These are phyloP conservation scores for Threskiornis aethiopicus DNA, from an alignment of 2,797 vertebrate genomes.

Conservation along the genomic window DNA sequence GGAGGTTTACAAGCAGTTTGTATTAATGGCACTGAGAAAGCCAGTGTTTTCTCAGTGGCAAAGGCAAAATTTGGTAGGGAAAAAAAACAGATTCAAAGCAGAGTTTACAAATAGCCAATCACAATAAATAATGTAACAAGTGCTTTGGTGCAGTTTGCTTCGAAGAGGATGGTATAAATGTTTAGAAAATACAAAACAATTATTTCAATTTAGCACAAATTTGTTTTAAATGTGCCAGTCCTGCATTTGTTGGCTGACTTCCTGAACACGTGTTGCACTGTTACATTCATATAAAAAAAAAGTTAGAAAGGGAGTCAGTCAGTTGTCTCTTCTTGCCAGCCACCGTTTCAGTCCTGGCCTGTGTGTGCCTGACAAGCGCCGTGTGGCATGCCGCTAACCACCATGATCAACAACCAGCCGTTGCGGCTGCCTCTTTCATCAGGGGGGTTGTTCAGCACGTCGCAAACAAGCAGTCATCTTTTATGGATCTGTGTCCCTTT, in stretches of 20 bases:
- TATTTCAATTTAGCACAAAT: neutral
- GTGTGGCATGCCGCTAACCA: neutral
- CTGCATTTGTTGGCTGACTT: neutral
- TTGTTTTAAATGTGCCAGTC: neutral
- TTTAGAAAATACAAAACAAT: neutral
- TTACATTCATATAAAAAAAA: neutral
- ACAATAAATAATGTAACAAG: neutral
- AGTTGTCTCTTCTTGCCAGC: neutral
- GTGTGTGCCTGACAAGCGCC: neutral
- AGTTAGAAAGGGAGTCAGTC: neutral
- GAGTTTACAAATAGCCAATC: neutral
- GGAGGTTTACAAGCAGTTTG: neutral
- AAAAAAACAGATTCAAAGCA: neutral
- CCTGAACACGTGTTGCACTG: neutral
- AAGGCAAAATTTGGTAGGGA: neutral
- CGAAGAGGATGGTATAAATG: neutral
- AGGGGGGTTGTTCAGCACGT: neutral
- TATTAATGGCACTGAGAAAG: neutral
- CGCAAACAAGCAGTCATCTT: fast-evolving
- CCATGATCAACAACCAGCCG: neutral
- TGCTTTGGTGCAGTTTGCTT: neutral
- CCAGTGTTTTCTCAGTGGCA: neutral
- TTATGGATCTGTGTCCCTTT: neutral
- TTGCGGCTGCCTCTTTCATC: neutral
- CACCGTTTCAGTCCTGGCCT: neutral